phyloP scores from a whole-genome alignment of 2,113 vertebrate species.

The Amazona vittata region DNA sequence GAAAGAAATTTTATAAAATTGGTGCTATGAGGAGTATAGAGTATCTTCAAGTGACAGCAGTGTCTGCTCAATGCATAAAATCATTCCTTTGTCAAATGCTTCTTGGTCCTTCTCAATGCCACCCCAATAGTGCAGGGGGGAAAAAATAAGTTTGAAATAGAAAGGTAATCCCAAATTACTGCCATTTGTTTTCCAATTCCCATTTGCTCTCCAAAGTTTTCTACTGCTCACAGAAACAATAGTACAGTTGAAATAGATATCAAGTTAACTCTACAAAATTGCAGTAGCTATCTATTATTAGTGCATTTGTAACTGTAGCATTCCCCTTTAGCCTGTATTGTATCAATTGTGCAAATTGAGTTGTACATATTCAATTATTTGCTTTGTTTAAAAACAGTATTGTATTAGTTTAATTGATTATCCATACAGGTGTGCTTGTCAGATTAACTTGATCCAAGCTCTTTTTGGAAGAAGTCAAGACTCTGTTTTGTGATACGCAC shows the following conservation, averaged over 20 bases:
- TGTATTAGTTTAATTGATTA: constrained; percentile 24
- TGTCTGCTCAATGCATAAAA: not conserved
- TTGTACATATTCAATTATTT: not conserved
- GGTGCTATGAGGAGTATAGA: not conserved
- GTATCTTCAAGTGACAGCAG: not conserved
- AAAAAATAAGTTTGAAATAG: not conserved
- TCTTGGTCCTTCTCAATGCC: not conserved
- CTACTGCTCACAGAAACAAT: not conserved
- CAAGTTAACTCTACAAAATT: not conserved
- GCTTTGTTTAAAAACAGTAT: not conserved
- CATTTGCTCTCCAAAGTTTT: not conserved
- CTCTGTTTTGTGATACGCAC: not conserved
- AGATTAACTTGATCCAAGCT: not conserved
- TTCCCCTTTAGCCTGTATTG: not conserved
- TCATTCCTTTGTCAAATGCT: not conserved
- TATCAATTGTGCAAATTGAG: not conserved
- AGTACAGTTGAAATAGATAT: not conserved
- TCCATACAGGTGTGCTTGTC: not conserved
- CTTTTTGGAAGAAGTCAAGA: not conserved
- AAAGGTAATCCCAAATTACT: not conserved
- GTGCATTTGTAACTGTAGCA: not conserved
- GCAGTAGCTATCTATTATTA: not conserved
- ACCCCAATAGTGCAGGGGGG: fast-evolving
- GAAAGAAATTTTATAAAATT: not conserved
- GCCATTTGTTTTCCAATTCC: not conserved